Conservation (phyloP, 2,888 invertebrate species). For the Dolichopus griseipennis region DNA sequence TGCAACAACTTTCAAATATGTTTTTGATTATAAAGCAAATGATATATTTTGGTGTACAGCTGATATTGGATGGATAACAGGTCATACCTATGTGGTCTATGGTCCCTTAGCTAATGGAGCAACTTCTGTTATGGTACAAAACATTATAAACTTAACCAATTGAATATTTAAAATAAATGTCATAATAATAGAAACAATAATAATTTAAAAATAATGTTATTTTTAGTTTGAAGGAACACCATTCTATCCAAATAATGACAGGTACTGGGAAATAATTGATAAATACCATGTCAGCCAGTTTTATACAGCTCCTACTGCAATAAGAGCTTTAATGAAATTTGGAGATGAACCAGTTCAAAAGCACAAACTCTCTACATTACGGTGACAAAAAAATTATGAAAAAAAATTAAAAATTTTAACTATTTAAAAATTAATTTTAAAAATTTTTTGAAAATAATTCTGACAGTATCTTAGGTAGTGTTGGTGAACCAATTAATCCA, state of each 20-base stretch:
- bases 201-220: constrained; percentile 21
- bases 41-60: constrained; percentile 92
- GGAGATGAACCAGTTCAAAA: constrained; percentile 77
- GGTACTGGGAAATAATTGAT: constrained; percentile 87
- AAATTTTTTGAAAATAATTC: constrained; percentile 40
- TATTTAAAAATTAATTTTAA: background rate
- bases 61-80: constrained; percentile 95
- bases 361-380: constrained; percentile 44
- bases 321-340: constrained; percentile 90
- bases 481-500: constrained; percentile 98
- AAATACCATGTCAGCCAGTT: constrained; percentile 94
- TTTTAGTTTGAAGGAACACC: constrained; percentile 92
- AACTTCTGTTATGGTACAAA: constrained; percentile 87
- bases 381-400: constrained; percentile 28
- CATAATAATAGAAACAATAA: background rate
- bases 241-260: constrained; percentile 84
- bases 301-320: constrained; percentile 98
- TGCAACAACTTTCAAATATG: constrained; percentile 89
- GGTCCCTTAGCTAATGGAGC: constrained; percentile 91
- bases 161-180: no score
- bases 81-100: constrained; percentile 87
- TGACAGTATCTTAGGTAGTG: constrained; percentile 82
- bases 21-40: constrained; percentile 80
- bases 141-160: no score
- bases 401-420: no score